These are phyloP conservation scores for Sorex maritimensis DNA, from an alignment of 2,797 vertebrate species.

Conservation along the genomic window DNA sequence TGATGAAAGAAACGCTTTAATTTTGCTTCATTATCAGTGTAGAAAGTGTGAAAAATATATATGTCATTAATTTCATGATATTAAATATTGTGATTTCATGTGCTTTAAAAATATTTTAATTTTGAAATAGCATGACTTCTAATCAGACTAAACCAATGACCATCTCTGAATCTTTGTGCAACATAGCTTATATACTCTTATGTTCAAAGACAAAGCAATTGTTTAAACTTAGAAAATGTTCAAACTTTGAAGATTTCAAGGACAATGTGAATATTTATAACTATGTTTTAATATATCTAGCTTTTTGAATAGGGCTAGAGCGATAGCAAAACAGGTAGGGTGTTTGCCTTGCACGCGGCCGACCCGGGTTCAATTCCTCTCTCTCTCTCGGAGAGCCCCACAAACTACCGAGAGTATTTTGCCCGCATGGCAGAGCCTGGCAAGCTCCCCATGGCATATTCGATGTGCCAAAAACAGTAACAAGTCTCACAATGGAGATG, in stretches of 20 bases:
- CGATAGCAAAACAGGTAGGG: no score
- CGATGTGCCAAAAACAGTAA: no score
- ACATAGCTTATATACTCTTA: background rate
- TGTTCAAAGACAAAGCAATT: background rate
- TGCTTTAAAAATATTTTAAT: background rate
- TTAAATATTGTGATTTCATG: background rate
- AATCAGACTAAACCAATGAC: conserved; percentile 9
- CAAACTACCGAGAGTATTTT: no score
- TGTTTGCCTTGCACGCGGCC: no score
- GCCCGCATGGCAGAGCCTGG: no score
- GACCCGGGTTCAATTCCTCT: no score
- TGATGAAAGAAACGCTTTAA: background rate
- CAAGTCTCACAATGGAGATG: no score
- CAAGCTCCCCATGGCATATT: no score
- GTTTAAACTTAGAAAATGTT: conserved; percentile 23
- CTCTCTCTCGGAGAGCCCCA: no score
- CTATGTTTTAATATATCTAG: background rate
- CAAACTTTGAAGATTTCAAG: background rate
- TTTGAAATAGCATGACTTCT: background rate
- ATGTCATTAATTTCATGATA: background rate
- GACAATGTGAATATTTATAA: background rate
- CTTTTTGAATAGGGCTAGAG: no score
- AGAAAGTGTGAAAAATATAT: background rate
- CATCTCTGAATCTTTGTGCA: background rate
- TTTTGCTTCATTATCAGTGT: background rate